Base-by-base conservation (phyloP, 2,113 vertebrate species). In the Vidua macroura region DNA sequence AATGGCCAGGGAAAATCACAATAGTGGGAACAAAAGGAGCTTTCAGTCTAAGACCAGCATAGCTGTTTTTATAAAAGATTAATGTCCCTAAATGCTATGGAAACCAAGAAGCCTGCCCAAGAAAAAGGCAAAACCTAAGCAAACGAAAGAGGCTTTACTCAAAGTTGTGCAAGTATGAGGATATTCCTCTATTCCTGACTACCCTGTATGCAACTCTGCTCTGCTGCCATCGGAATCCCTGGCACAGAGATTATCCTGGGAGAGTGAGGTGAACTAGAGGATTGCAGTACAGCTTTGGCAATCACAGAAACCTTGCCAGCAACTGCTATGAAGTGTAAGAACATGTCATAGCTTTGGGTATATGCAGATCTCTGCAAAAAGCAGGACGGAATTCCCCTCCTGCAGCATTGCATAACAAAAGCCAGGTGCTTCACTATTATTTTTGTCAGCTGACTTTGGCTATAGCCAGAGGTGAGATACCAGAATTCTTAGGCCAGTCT, bases 401-500 rank as follows among this genome's bases (percentile, higher is more conserved):
- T 56, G 6, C 33, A 86, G 67, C 83, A 82, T 91, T 95, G 91
- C 86, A 73, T 89, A 92, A 97, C 20, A 4, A 74, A 59, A 92
- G 53, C 95, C 94, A 96, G 94, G 94, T 95, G 95, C 83, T 93
- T 93, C 86, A 70, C 92, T 82, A 74, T 68, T 88, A 64, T 88
- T 95, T 96, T 90, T 89, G 76, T 95, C 94, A 93, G 91, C 91
- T 96, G 94, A 94, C 86, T 92, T 90, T 60, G 91, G 82, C 88
- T 92, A 33, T 37, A 92, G 88, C 89, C 66, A 23, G 66, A 84
- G 53, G 95, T 13, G 0, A 93, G 91, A 92, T 89, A 95, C 41
- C 77, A 95, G 73, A 52, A 91, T 93, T 89, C 78, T 68, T 82
- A 92, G 73, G 79, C 89, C 92, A 82, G 91, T 93, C 83, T 92